Evolutionary conservation across 64 coral and sea anemone genomes (phyloP), one percentile per base, ranked within the genome.

Genomic region (Acropora tenuis): DNA sequence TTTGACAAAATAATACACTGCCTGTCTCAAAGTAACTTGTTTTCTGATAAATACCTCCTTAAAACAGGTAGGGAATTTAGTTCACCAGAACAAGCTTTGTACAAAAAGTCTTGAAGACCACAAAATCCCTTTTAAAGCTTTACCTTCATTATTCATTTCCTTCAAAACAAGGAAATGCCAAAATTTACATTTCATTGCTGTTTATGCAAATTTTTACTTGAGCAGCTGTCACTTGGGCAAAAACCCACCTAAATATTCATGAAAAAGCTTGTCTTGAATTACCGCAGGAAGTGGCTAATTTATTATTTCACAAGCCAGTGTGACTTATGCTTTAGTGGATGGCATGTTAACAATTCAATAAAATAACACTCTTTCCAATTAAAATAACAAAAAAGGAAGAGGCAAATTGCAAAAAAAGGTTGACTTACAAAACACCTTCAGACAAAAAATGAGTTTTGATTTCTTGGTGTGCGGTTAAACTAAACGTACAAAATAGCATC

Each of bases 221-320:
- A 55, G 82, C 82, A 84, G 82, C 47, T 84, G 82, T 84, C 82
- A 71, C 45, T 84, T 84, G 61, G 71, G 71, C 17, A n/a, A 67
- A 47, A 69, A 69, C 20, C 30, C 30, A 30, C 30, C 48, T 84
- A 84, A 84, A 69, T 84, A 69, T 84, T 84, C 82, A 84, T 84
- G 65, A 67, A 83, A 45, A 48, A 69, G 17, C 43, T 5, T 69
- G 52, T 55, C 10, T 55, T 55, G 6, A 55, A 55, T 63, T 44
- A 71, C 0, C 8, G 60, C 59, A 45, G 65, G 61, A 18, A 19
- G 63, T 84, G 44, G 45, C 12, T 69, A 20, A 49, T 84, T 84
- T 84, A 61, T 69, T 20, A 20, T 69, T 84, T 67, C 48, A 84
- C 65, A 68, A 84, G 2, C 5, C 30, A 30, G 30, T 30, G 30